Base-by-base conservation (phyloP, 2,888 invertebrate species). In the Timema cristinae region DNA sequence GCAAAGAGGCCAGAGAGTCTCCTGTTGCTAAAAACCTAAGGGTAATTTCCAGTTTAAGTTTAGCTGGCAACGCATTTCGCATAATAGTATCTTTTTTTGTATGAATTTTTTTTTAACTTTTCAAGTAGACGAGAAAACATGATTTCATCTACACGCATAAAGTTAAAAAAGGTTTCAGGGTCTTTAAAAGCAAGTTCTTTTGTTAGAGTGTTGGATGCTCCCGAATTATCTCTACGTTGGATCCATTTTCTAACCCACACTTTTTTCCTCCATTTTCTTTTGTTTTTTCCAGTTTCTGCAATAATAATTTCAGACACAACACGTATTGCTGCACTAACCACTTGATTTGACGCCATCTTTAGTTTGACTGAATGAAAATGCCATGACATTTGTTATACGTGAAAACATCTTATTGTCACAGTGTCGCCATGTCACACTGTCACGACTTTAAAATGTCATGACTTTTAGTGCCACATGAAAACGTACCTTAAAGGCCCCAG, bases 101-200 rank as follows among this genome's bases (percentile, higher is more conserved):
- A 59, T 59, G 6, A 2, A 16, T 2, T 59, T 16, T 16, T 59
- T 15, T 32, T 59, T 59, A 32, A 1, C 59, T 59, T 59, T 16
- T 59, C 32, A 16, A 59, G 59, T 13, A 59, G 32, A 2, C 16
- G n/a, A 32, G 5, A n/a, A 59, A 59, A 59, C 59, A 59, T 59
- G 2, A n/a, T 59, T 59, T 59, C 59, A 59, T 59, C 6, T 9
- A 59, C 6, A 16, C 59, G 59, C n/a, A 59, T n/a, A 32, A 59
- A 59, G 32, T 59, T 59, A 16, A 13, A n/a, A 59, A 16, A 59
- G 32, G 16, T 59, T 59, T 59, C 32, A 15, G 59, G 59, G 6
- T 59, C 59, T 59, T 59, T 6, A 59, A 59, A 59, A 9, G 59
- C 59, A 16, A 59, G 32, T 59, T 59, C 59, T 59, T 59, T 59